Percentiles rank a stretch among this genome's conserved stretches.
Evolutionary conservation across 2,797 vertebrate genomes (phyloP).

Genomic region (Chrosomus eos): DNA sequence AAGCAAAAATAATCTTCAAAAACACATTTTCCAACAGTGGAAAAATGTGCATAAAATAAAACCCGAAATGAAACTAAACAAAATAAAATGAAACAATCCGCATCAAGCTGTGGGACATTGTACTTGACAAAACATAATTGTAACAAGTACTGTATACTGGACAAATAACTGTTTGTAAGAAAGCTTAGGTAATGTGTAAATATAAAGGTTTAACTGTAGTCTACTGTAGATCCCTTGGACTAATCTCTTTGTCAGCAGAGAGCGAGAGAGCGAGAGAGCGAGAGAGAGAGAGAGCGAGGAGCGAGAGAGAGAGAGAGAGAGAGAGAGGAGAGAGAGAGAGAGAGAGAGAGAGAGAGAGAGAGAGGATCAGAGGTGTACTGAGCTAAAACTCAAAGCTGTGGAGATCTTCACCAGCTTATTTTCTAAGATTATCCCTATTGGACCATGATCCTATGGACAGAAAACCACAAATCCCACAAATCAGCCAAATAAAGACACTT

Average conservation of each 20-base stretch:
- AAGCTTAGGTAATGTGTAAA: conserved; percentile 1
- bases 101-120: not conserved
- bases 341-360: not conserved
- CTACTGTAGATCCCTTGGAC: not conserved
- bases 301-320: not conserved
- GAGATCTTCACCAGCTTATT: conserved; percentile 11
- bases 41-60: not conserved
- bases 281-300: not conserved
- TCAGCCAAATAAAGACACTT: conserved; percentile 5
- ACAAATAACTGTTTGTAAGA: not conserved
- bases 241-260: not conserved
- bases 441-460: conserved; percentile 14
- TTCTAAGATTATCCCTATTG: conserved; percentile 21
- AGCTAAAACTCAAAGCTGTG: conserved; percentile 10
- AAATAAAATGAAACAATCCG: not conserved
- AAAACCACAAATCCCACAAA: conserved; percentile 34
- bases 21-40: not conserved
- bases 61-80: no score
- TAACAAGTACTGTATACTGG: not conserved
- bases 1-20: not conserved
- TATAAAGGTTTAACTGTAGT: not conserved
- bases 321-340: no score
- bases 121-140: not conserved
- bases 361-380: conserved; percentile 5
- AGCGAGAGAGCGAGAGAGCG: no score